These are phyloP conservation scores for Datnioides undecimradiatus DNA, from an alignment of 2,113 vertebrate genomes.

Conservation along the genomic window DNA sequence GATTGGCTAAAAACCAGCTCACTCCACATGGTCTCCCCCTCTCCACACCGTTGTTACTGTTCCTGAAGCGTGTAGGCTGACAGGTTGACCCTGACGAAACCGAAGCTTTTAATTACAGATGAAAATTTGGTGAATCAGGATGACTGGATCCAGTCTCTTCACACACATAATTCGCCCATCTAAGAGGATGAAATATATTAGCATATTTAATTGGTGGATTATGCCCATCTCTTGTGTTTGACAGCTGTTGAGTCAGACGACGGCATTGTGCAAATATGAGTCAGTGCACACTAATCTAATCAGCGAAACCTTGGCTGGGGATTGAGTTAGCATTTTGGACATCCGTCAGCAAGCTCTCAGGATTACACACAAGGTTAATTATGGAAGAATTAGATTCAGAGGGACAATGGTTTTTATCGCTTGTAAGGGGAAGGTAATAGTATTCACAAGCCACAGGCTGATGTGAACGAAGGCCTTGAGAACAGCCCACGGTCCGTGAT, in stretches of 20 bases:
- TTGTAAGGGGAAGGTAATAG: slow-evolving; percentile 58
- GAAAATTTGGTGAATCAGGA: slow-evolving; percentile 56
- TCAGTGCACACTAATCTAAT: slow-evolving; percentile 77
- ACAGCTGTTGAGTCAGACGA: slow-evolving; percentile 80
- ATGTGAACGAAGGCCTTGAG: slow-evolving; percentile 31
- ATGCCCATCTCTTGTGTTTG: slow-evolving; percentile 64
- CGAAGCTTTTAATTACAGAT: slow-evolving; percentile 61
- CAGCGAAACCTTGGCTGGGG: slow-evolving; percentile 65
- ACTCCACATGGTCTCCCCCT: slow-evolving; percentile 1
- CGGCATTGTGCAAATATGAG: slow-evolving; percentile 70
- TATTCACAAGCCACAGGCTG: slow-evolving; percentile 43
- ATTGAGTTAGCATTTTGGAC: slow-evolving; percentile 70
- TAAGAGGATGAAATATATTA: slow-evolving; percentile 80
- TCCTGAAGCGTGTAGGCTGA: slow-evolving; percentile 13
- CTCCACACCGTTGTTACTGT: slow-evolving; percentile 27
- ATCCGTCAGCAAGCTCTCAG: slow-evolving; percentile 73
- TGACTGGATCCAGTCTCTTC: slow-evolving; percentile 39
- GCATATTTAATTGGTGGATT: slow-evolving; percentile 75
- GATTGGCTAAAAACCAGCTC: slow-evolving; percentile 38
- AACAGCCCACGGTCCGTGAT: slow-evolving; percentile 26
- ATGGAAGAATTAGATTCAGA: slow-evolving; percentile 66
- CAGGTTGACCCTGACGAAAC: slow-evolving; percentile 31
- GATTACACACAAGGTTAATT: slow-evolving; percentile 79
- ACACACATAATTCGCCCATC: slow-evolving; percentile 57
- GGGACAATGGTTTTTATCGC: slow-evolving; percentile 60